Evolutionary conservation across 2,797 vertebrate genomes (phyloP).

Genomic region (Cossypha niveicapilla): DNA sequence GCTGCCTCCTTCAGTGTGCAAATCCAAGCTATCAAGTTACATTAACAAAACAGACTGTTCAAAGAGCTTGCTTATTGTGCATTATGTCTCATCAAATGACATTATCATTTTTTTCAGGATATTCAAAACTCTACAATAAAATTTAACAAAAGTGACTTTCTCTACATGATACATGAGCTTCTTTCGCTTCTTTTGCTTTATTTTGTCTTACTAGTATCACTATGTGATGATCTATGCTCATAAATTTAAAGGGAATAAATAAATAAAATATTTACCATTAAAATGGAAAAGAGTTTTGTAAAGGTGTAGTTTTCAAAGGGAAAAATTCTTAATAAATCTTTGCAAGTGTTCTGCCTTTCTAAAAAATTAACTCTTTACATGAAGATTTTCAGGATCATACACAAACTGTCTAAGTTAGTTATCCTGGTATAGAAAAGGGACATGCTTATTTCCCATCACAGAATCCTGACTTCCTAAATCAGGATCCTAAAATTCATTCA

Average conservation of each 20-base stretch:
- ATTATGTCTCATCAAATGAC: background rate
- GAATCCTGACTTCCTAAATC: background rate
- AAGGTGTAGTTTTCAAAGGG: background rate
- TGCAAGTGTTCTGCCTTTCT: background rate
- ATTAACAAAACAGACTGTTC: background rate
- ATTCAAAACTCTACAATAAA: background rate
- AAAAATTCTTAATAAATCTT: background rate
- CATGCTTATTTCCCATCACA: rapidly evolving
- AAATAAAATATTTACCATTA: background rate
- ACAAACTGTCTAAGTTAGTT: background rate
- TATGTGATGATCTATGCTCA: background rate
- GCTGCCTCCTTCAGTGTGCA: background rate
- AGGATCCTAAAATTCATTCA: background rate
- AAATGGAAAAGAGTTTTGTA: background rate
- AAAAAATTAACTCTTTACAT: background rate
- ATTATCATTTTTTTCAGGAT: background rate
- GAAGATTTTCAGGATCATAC: background rate
- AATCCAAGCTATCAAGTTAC: background rate
- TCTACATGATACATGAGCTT: background rate
- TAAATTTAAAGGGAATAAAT: background rate
- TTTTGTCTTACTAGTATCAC: background rate
- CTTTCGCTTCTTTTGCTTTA: background rate
- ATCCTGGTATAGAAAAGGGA: background rate
- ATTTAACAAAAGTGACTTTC: background rate
- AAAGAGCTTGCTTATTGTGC: background rate